Base-by-base conservation (phyloP, 2,113 vertebrate species). In the Gallinago media region DNA sequence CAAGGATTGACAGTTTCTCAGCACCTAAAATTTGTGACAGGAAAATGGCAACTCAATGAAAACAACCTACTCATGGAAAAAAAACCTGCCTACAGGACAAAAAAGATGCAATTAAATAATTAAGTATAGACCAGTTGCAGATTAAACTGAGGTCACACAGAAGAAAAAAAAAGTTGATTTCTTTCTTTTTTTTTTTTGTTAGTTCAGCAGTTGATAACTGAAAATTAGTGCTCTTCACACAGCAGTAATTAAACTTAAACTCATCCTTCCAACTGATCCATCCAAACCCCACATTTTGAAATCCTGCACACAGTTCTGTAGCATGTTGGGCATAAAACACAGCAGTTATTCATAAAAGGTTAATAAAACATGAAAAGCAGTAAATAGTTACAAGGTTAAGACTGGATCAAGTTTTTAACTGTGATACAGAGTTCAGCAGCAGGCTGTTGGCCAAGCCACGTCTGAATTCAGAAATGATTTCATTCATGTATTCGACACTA, bases 391-490 rank as follows among this genome's bases (percentile, higher is more conserved):
- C 23, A 71, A 12, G 9, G 42, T 63, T 86, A 67, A 11, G 46
- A 59, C 26, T n/a, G 47, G 16, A 82, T n/a, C 50, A 34, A 38
- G 32, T 67, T 88, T 70, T 72, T 38, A 29, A 47, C 68, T 50
- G 20, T 42, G 55, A 44, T 32, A 44, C 19, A 6, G 54, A 80
- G 59, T 36, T 77, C 38, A 50, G 68, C 47, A 92, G 68, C 72
- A 88, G 67, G 8, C 71, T 92, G 68, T 34, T 68, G 36, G 75
- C 63, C 93, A 49, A 94, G 67, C 42, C 67, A 59, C 0, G 20
- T 42, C 85, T 91, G 94, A 93, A 74, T 47, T 66, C 83, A 67
- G 91, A 88, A 59, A 13, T 38, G 42, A 56, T 86, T 88, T 88
- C 75, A 77, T 74, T 92, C 79, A 49, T 1, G 17, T 66, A 66